Evolutionary conservation across 1,140 invertebrate genomes (phyloP).

Genomic region (Drosophila bipectinata): DNA sequence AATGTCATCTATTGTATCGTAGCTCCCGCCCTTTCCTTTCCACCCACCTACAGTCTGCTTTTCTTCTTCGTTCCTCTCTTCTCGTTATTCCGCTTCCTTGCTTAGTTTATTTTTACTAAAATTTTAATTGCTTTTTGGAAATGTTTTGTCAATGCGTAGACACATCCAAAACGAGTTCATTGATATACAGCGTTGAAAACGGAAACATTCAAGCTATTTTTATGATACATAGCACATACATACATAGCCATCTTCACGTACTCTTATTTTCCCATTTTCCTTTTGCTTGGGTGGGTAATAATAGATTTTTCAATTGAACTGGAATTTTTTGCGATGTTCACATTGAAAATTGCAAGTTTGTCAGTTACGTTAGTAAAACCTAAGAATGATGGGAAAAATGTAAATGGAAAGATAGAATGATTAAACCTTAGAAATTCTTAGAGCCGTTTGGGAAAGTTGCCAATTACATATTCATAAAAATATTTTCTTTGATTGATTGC

Average conservation of each 20-base stretch:
- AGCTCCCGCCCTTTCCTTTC: not conserved
- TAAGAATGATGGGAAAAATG: not conserved
- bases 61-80: not conserved
- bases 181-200: constrained; percentile 31
- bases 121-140: constrained; percentile 67
- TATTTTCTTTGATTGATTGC: constrained; percentile 17
- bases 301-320: constrained; percentile 43
- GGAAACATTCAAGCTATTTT: constrained; percentile 39
- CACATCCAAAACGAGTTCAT: constrained; percentile 28
- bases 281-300: constrained; percentile 41
- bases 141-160: constrained; percentile 48
- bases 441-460: not conserved
- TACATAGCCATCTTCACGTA: not conserved
- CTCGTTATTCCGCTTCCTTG: constrained; percentile 17
- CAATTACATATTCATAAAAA: constrained; percentile 9
- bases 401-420: constrained; percentile 5
- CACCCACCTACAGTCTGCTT: not conserved
- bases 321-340: constrained; percentile 12
- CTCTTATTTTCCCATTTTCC: constrained; percentile 30
- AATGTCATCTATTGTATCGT: constrained; percentile 52
- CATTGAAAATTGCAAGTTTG: constrained; percentile 18
- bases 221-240: constrained; percentile 8
- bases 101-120: constrained; percentile 53
- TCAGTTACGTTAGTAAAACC: constrained; percentile 12
- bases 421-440: not conserved